Evolutionary conservation across 2,888 invertebrate genomes (phyloP).

Genomic region (Dynastes grantii): DNA sequence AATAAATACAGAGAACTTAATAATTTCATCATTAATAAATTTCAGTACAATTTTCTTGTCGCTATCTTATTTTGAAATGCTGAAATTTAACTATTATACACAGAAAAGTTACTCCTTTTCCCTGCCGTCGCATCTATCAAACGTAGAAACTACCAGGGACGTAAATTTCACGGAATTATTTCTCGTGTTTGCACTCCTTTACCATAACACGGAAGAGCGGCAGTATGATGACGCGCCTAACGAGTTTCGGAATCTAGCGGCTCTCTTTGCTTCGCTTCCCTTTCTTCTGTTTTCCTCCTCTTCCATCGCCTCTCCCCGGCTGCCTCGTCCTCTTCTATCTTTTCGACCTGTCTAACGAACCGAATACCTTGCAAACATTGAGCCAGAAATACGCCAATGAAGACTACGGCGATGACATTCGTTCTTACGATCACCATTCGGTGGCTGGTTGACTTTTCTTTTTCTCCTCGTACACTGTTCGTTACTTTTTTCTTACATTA

Average conservation of each 20-base stretch:
- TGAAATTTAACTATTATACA: no score
- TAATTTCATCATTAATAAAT: no score
- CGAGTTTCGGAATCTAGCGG: conserved; percentile 35
- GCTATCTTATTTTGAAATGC: no score
- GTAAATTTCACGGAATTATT: conserved; percentile 18
- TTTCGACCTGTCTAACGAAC: conserved; percentile 65
- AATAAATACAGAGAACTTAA: no score
- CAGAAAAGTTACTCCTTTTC: no score
- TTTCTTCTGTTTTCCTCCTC: neutral
- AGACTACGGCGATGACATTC: conserved; percentile 48
- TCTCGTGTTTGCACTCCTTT: conserved; percentile 20
- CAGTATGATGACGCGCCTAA: conserved; percentile 21
- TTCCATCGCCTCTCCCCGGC: neutral
- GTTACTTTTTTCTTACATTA: neutral
- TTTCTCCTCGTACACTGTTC: neutral
- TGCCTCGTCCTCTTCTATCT: conserved; percentile 19
- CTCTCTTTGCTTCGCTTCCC: neutral
- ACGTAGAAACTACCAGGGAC: no score
- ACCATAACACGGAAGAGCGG: conserved; percentile 10
- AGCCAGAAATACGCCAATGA: conserved; percentile 59
- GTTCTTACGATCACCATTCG: neutral
- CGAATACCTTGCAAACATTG: conserved; percentile 63
- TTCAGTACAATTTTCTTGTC: no score
- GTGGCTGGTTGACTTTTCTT: neutral
- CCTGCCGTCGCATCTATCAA: no score